A percentile compares a stretch with the other conserved stretches of the same genome.
Conservation (phyloP, 2,797 vertebrate species). For the Pseudochaenichthys georgianus region DNA sequence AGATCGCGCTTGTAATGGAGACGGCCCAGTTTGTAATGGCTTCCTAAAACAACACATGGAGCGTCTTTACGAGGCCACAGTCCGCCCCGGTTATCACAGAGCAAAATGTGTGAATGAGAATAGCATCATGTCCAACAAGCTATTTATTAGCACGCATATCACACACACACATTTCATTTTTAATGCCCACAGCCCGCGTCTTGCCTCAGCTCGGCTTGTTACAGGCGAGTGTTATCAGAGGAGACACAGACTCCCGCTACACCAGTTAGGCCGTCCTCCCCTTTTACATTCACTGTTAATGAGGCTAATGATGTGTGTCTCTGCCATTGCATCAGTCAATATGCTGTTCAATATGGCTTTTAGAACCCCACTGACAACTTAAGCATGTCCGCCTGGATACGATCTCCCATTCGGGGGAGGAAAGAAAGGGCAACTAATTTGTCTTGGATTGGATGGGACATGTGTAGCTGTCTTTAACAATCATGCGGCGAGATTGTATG, state of each 20-base stretch:
- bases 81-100: slow-evolving; percentile 73
- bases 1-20: slow-evolving; percentile 83
- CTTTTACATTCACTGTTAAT: slow-evolving; percentile 79
- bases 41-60: slow-evolving; percentile 85
- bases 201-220: slow-evolving; percentile 67
- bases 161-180: slow-evolving; percentile 65
- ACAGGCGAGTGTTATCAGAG: slow-evolving; percentile 79
- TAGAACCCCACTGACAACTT: slow-evolving; percentile 82
- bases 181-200: slow-evolving; percentile 69
- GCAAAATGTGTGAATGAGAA: slow-evolving; percentile 73
- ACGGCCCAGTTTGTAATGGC: slow-evolving; percentile 80
- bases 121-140: slow-evolving; percentile 75
- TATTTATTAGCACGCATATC: slow-evolving; percentile 75
- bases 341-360: slow-evolving; percentile 82
- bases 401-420: slow-evolving; percentile 71
- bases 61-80: slow-evolving; percentile 80
- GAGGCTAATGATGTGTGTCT: slow-evolving; percentile 86
- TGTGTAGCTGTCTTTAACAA: slow-evolving; percentile 81
- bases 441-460: slow-evolving; percentile 79
- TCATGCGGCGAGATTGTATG: slow-evolving; percentile 75
- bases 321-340: slow-evolving; percentile 83
- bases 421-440: slow-evolving; percentile 77
- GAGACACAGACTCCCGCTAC: slow-evolving; percentile 77
- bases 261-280: slow-evolving; percentile 78
- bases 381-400: slow-evolving; percentile 82